These are phyloP conservation scores for Teinopalpus imperialis DNA, from an alignment of 2,888 invertebrate genomes.

Conservation along the genomic window DNA sequence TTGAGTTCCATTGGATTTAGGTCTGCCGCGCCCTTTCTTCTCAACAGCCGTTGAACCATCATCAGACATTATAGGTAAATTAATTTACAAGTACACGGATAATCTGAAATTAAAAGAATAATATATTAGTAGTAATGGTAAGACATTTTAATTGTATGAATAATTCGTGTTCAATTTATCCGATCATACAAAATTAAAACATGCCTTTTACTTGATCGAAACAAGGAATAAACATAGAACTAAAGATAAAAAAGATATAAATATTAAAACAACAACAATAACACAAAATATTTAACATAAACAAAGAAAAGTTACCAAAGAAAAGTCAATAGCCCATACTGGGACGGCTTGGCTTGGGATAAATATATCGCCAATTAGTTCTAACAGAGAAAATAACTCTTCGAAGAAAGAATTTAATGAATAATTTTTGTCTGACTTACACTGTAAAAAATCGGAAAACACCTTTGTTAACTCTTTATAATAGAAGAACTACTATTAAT, in stretches of 20 bases:
- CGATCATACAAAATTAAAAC: too few relatives aligned
- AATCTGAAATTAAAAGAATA: slow-evolving; percentile 50
- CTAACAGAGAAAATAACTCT: background rate
- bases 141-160: too few relatives aligned
- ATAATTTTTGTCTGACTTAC: too few relatives aligned
- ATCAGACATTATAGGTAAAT: slow-evolving; percentile 70
- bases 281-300: slow-evolving; percentile 13
- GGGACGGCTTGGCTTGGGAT: slow-evolving; percentile 40
- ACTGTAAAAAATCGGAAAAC: too few relatives aligned
- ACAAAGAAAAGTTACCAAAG: slow-evolving; percentile 42
- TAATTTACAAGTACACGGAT: slow-evolving; percentile 40
- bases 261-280: background rate
- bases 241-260: too few relatives aligned
- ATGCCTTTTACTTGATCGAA: too few relatives aligned
- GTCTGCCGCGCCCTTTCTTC: slow-evolving; percentile 79
- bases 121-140: too few relatives aligned
- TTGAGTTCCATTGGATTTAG: slow-evolving; percentile 77
- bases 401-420: background rate
- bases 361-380: slow-evolving; percentile 27
- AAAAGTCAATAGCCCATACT: slow-evolving; percentile 53
- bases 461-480: too few relatives aligned
- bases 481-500: slow-evolving; percentile 5
- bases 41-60: slow-evolving; percentile 77
- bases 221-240: too few relatives aligned
- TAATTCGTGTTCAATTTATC: too few relatives aligned